Percentiles rank a stretch among this genome's conserved stretches.
Evolutionary conservation across 2,888 invertebrate species (phyloP).

Genomic region (Amblyjoppa proteus): DNA sequence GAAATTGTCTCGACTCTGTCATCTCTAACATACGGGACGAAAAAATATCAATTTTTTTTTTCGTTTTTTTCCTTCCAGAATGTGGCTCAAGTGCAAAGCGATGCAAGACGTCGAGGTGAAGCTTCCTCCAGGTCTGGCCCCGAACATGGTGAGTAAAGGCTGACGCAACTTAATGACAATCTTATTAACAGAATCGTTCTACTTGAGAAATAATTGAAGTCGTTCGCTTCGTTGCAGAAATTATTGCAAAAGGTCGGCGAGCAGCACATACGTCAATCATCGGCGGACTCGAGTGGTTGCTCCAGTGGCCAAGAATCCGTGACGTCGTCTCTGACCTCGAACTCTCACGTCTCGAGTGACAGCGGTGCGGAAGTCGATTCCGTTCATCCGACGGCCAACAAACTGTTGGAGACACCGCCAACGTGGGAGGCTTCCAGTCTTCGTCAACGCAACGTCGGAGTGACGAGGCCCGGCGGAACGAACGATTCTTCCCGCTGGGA

Average conservation of each 20-base stretch:
- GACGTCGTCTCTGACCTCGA: conserved; percentile 86
- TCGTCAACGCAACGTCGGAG: conserved; percentile 81
- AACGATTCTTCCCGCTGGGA: conserved; percentile 79
- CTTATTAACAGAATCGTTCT: conserved; percentile 4
- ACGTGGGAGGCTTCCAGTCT: conserved; percentile 82
- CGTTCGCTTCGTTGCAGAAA: conserved; percentile 75
- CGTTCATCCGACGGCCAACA: conserved; percentile 76
- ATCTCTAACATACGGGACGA: not conserved
- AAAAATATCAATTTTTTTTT: not conserved
- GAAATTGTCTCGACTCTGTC: not conserved
- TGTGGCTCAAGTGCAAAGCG: conserved; percentile 87
- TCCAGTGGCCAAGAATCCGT: conserved; percentile 87
- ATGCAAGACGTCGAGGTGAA: conserved; percentile 90
- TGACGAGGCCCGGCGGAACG: conserved; percentile 68
- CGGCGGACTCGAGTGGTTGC: conserved; percentile 87
- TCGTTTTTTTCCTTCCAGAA: conserved; percentile 80
- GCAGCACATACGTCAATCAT: conserved; percentile 82
- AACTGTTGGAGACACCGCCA: conserved; percentile 78
- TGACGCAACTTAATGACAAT: not conserved
- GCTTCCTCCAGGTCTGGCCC: conserved; percentile 88
- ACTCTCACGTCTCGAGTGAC: conserved; percentile 85
- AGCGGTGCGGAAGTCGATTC: conserved; percentile 83
- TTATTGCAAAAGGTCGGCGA: conserved; percentile 83
- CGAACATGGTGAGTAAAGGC: conserved; percentile 81
- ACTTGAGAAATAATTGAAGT: conserved; percentile 56